Conservation (phyloP, 2,888 invertebrate species). For the Polymixis lichenea region DNA sequence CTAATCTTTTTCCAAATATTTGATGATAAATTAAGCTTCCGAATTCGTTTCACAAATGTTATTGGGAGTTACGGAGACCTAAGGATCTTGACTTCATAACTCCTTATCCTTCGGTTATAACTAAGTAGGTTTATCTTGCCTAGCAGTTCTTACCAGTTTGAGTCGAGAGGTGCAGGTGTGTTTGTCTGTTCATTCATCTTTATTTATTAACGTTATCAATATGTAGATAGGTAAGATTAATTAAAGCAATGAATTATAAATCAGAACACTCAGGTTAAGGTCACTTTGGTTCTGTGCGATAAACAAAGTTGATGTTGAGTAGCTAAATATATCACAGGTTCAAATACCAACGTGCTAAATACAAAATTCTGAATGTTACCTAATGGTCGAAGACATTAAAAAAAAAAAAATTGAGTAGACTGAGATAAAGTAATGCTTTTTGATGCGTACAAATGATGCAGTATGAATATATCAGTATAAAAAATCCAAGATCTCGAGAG, state of each 20-base stretch:
- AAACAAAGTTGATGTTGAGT: conserved; percentile 8
- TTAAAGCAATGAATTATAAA: conserved; percentile 1
- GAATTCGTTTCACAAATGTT: conserved; percentile 18
- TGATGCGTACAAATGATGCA: background rate
- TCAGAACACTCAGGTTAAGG: conserved; percentile 20
- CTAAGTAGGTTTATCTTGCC: background rate
- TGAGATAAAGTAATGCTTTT: background rate
- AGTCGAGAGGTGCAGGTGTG: conserved; percentile 6
- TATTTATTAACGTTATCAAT: conserved; percentile 13
- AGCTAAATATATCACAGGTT: conserved; percentile 7
- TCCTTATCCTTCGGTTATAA: conserved; percentile 7
- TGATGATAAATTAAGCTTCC: background rate
- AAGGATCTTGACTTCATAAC: background rate
- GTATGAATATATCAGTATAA: background rate
- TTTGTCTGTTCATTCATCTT: conserved; percentile 13
- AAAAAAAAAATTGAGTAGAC: no score
- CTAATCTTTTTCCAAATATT: conserved; percentile 3
- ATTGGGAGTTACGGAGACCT: conserved; percentile 4
- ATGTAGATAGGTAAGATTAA: conserved; percentile 8
- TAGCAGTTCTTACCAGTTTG: background rate
- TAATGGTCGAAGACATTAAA: background rate
- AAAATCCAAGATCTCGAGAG: background rate
- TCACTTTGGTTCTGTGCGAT: conserved; percentile 28
- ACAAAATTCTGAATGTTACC: background rate
- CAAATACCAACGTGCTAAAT: no score